A percentile compares a stretch with the other conserved stretches of the same genome.
Conservation (phyloP, 2,797 vertebrate species). For the Gallinago solitaria region DNA sequence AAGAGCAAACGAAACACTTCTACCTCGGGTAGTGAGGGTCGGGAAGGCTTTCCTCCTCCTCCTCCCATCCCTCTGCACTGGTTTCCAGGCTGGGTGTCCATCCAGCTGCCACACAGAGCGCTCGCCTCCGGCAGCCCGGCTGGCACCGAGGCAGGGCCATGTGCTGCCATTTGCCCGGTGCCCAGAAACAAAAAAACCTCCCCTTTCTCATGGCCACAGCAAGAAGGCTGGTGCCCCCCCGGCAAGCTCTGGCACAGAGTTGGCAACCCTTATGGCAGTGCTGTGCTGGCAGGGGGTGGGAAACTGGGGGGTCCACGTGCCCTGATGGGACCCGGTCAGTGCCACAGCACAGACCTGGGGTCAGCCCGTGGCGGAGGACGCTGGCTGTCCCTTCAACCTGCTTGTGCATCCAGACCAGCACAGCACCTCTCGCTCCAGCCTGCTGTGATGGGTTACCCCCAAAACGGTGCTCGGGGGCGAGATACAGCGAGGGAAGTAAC, state of each 20-base stretch:
- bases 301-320: not conserved
- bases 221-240: not conserved
- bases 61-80: not conserved
- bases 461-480: not conserved
- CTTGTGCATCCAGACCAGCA: not conserved
- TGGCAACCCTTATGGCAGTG: not conserved
- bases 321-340: not conserved
- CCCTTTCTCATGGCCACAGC: accelerated
- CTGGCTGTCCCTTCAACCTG: not conserved
- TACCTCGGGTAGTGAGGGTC: not conserved
- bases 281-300: not conserved
- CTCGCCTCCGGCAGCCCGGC: not conserved
- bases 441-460: slow-evolving; percentile 12
- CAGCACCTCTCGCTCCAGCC: slow-evolving; percentile 44
- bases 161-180: not conserved
- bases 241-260: not conserved
- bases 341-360: not conserved
- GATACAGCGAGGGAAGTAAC: not conserved
- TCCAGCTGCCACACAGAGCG: not conserved
- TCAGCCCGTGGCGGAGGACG: not conserved
- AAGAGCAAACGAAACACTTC: not conserved
- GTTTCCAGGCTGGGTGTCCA: not conserved
- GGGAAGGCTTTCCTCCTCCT: not conserved
- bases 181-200: not conserved
- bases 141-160: not conserved